phyloP scores from a whole-genome alignment of 2,113 vertebrate species.

The Pholis gunnellus region DNA sequence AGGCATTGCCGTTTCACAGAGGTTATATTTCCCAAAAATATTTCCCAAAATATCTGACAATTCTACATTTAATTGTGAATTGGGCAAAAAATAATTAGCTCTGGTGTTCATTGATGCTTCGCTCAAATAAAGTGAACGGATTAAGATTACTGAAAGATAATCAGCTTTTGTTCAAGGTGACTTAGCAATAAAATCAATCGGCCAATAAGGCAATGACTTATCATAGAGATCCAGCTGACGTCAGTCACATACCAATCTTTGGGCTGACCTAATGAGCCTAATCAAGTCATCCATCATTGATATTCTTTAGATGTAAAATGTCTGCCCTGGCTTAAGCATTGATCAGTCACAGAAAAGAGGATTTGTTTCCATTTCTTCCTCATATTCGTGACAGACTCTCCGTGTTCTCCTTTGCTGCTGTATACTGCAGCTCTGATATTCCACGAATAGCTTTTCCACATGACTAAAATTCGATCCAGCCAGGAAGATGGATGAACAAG shows the following conservation, averaged over 20 bases:
- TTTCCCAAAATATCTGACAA: not conserved
- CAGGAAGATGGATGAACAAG: constrained; percentile 22
- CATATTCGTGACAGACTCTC: not conserved
- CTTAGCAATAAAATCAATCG: constrained; percentile 54
- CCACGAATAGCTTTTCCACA: constrained; percentile 13
- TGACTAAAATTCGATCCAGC: constrained; percentile 18
- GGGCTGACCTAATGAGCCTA: not conserved
- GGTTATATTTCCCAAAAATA: not conserved
- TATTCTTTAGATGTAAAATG: not conserved
- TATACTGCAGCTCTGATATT: not conserved
- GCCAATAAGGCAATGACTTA: constrained; percentile 24
- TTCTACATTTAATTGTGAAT: not conserved
- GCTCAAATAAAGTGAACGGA: not conserved
- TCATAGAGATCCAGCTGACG: not conserved
- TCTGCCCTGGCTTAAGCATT: not conserved
- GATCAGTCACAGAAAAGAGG: constrained; percentile 16
- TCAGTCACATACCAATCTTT: not conserved
- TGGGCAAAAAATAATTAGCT: not conserved
- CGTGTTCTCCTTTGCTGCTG: not conserved
- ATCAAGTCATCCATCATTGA: constrained; percentile 12
- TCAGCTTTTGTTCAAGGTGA: constrained; percentile 46
- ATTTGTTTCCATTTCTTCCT: not conserved
- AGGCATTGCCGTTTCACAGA: not conserved
- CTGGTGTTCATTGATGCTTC: constrained; percentile 1
- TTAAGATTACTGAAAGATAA: not conserved